Evolutionary conservation across 2,888 invertebrate species (phyloP), one percentile per base, ranked within the genome.

Genomic region (Drosophila emarginata): DNA sequence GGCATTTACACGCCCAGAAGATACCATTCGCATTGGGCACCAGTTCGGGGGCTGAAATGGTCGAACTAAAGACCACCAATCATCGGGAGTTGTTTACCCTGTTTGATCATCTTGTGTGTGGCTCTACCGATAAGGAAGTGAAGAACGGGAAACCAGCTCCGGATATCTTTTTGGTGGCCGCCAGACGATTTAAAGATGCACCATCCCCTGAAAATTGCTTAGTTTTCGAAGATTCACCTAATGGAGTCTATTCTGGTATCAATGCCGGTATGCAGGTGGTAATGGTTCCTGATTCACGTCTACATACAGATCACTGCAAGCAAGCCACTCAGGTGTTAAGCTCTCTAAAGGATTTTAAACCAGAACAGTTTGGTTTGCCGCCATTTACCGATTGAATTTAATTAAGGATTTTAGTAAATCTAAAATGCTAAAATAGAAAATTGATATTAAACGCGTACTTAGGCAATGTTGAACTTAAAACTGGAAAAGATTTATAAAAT

Each of bases 151-250:
- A 98, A 92, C 98, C 98, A 0, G 94, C 95, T 62, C 98, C 98
- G 0, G 97, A 98, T 89, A 96, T 97, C 78, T 98, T 97, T 89
- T 90, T 96, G 14, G 94, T 97, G 0, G 95, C 96, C 63, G 96
- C 96, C 0, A 91, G 92, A 0, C 92, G 97, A 72, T 98, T 98
- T 90, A 91, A 93, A 0, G 94, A 95, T 72, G 93, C 93, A 74
- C 95, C 96, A 11, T 89, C 92, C 5, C 93, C 95, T 6, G 93
- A 80, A 7, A 72, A 89, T 7, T 96, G 96, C 87, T 91, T 98
- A 70, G 97, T 97, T 3, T 97, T 98, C 90, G 98, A 98, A 92
- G 98, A 98, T 92, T 96, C 98, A 0, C 96, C 96, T 0, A 97
- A 97, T 91, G 98, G 98, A 0, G 97, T 97, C 0, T 93, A 94